phyloP scores from a whole-genome alignment of 37 sponge, comb jelly and placozoan genomes.

The Ianthella basta region DNA sequence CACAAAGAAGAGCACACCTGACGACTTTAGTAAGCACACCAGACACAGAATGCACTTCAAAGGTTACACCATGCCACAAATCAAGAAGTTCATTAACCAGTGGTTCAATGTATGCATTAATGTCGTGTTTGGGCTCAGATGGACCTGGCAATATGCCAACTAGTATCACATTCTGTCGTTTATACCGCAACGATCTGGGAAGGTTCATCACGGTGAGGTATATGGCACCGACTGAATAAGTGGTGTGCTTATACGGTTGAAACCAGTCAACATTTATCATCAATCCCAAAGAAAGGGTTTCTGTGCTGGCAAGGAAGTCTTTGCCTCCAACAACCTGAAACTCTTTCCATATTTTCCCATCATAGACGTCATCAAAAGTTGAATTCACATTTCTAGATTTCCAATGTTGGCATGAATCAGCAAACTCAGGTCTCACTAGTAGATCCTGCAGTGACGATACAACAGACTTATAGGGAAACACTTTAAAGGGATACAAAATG shows the following conservation, averaged over 20 bases:
- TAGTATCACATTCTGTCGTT: constrained; percentile 46
- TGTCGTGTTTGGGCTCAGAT: constrained; percentile 36
- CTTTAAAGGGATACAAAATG: constrained; percentile 40
- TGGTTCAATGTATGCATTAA: constrained; percentile 57
- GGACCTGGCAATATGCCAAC: constrained; percentile 72
- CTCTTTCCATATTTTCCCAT: constrained; percentile 65
- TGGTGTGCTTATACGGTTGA: constrained; percentile 45
- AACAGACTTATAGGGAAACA: constrained; percentile 51
- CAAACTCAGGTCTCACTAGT: constrained; percentile 32
- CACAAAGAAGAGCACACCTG: constrained; percentile 42
- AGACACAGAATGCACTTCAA: constrained; percentile 22
- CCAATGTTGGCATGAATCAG: constrained; percentile 46
- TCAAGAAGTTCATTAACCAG: constrained; percentile 46
- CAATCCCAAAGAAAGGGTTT: constrained; percentile 10
- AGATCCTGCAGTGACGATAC: constrained; percentile 27
- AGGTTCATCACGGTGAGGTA: constrained; percentile 56
- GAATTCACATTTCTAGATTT: not conserved
- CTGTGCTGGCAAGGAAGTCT: constrained; percentile 3
- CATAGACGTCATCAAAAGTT: constrained; percentile 56
- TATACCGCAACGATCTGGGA: constrained; percentile 43
- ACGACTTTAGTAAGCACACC: constrained; percentile 1
- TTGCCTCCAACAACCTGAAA: constrained; percentile 40
- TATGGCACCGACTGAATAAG: constrained; percentile 55
- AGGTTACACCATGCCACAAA: constrained; percentile 45
- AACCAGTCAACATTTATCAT: constrained; percentile 61